These are phyloP conservation scores for Ridgeia piscesae DNA, from an alignment of 1,140 invertebrate species.

Conservation along the genomic window DNA sequence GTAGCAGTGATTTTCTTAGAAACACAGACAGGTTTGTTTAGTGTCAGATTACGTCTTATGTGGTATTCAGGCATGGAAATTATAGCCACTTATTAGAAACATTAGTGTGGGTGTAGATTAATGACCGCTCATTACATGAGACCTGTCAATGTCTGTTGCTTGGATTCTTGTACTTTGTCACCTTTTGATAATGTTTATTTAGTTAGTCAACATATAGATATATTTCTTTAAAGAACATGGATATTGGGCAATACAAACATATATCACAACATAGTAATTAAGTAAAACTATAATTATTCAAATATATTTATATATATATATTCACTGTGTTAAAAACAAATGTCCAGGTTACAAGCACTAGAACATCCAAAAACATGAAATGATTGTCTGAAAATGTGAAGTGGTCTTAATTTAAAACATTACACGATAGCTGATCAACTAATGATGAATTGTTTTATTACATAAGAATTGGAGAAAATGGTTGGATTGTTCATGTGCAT, in stretches of 20 bases:
- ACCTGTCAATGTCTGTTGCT: not conserved
- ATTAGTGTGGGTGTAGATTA: not conserved
- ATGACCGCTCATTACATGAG: not conserved
- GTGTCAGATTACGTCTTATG: not conserved
- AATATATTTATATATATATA: too few species aligned
- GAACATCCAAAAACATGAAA: too few species aligned
- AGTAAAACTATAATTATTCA: too few species aligned
- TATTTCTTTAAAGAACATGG: not conserved
- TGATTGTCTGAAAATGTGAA: not conserved
- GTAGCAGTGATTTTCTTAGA: not conserved
- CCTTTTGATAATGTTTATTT: not conserved
- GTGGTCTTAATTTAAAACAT: not conserved
- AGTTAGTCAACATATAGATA: not conserved
- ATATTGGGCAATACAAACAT: too few species aligned
- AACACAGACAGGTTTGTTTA: not conserved
- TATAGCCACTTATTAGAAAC: not conserved
- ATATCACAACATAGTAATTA: not conserved
- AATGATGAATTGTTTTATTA: not conserved
- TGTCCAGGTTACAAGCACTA: too few species aligned
- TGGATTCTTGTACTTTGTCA: not conserved
- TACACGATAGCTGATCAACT: too few species aligned
- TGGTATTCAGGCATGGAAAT: not conserved
- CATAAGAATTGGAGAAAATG: not conserved
- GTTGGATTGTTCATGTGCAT: not conserved
- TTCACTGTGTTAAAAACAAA: too few species aligned